Evolutionary conservation across 2,797 vertebrate genomes (phyloP).

Genomic region (Chaenodraco wilsoni): DNA sequence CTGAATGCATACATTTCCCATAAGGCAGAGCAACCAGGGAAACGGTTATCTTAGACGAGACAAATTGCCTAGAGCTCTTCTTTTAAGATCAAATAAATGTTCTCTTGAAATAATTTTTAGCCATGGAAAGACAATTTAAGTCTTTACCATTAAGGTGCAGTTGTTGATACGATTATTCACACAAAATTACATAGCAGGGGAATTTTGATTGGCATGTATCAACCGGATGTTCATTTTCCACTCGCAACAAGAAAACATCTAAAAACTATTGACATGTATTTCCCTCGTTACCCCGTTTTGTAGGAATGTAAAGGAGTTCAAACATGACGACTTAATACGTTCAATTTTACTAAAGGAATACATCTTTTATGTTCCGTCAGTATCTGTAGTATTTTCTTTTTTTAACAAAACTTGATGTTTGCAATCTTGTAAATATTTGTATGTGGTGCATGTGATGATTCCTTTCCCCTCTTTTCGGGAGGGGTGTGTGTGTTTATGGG

Average conservation of each 20-base stretch:
- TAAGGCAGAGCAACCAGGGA: conserved; percentile 1
- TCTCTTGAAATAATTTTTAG: neutral
- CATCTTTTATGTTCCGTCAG: conserved; percentile 72
- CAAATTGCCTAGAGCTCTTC: neutral
- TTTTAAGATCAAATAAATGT: neutral
- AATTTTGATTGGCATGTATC: neutral
- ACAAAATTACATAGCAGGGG: too few relatives aligned
- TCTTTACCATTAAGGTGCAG: neutral
- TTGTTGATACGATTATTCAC: too few relatives aligned
- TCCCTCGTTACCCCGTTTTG: neutral
- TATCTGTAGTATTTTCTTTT: conserved; percentile 75
- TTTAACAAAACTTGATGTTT: conserved; percentile 70
- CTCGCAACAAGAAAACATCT: neutral
- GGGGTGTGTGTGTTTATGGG: conserved; percentile 45
- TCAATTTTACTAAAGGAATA: conserved; percentile 62
- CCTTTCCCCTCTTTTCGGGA: conserved; percentile 39
- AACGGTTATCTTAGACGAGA: neutral
- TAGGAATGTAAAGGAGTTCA: neutral
- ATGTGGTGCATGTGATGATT: conserved; percentile 72
- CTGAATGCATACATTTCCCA: conserved; percentile 21
- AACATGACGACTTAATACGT: conserved; percentile 9
- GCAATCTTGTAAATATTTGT: conserved; percentile 79
- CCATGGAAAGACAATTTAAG: too few relatives aligned
- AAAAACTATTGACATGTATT: neutral
- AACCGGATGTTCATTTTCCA: neutral